phyloP scores from a whole-genome alignment of 2,888 invertebrate genomes.

The Microchrysa polita region DNA sequence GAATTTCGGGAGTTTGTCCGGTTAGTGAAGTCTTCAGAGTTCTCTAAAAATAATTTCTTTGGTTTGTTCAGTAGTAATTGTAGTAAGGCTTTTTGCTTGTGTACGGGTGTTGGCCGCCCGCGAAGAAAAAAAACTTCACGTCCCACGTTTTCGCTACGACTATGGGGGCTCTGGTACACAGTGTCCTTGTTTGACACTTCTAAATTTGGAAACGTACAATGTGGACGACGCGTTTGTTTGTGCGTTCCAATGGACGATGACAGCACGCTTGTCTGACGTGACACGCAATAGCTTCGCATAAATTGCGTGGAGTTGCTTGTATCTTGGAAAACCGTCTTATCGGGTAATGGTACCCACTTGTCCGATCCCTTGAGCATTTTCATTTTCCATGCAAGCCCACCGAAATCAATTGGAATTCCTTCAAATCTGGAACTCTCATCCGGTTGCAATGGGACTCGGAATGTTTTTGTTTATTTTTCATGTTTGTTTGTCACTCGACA shows the following conservation, averaged over 20 bases:
- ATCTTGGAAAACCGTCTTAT: too few species aligned
- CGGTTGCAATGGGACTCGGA: background rate
- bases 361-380: too few species aligned
- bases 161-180: background rate
- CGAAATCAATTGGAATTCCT: background rate
- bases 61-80: too few species aligned
- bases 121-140: background rate
- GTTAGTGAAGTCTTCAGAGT: too few species aligned
- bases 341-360: too few species aligned
- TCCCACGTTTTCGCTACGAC: background rate
- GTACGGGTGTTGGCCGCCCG: too few species aligned
- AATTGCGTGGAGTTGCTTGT: too few species aligned
- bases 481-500: slow-evolving; percentile 3
- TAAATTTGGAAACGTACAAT: slow-evolving; percentile 1
- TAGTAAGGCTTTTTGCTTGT: too few species aligned
- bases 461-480: slow-evolving; percentile 28
- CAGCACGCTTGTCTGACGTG: too few species aligned
- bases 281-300: too few species aligned
- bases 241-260: background rate
- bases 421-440: background rate
- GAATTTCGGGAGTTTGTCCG: too few species aligned
- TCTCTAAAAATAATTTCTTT: too few species aligned
- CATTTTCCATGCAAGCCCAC: slow-evolving; percentile 19
- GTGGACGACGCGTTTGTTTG: background rate
- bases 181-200: slow-evolving; percentile 4